A percentile compares a stretch with the other conserved stretches of the same genome.
Evolutionary conservation across 2,113 vertebrate genomes (phyloP).

Genomic region (Tonatia bakeri): DNA sequence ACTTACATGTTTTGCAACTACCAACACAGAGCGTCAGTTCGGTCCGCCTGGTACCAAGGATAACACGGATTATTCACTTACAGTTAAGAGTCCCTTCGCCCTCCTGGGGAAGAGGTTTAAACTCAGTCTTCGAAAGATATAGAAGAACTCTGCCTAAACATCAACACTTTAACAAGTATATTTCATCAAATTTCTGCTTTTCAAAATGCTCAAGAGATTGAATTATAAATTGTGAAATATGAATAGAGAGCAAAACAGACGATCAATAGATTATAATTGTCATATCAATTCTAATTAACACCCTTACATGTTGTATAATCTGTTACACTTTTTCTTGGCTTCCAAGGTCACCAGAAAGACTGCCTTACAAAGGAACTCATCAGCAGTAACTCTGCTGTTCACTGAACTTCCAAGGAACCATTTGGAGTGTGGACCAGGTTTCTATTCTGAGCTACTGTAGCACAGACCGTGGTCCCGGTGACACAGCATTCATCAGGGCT

Average conservation of each 20-base stretch:
- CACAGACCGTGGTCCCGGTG: neutral
- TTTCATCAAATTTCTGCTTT: neutral
- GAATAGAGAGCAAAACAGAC: constrained; percentile 21
- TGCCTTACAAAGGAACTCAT: neutral
- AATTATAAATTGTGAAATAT: neutral
- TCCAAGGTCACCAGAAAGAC: neutral
- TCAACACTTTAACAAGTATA: neutral
- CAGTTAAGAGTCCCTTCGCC: neutral
- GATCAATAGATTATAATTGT: neutral
- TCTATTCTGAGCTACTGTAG: neutral
- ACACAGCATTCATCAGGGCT: neutral
- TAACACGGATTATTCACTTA: neutral
- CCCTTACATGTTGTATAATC: neutral
- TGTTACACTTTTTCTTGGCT: neutral
- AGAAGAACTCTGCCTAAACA: neutral
- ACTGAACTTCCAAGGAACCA: neutral
- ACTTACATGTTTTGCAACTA: neutral
- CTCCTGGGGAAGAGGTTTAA: neutral
- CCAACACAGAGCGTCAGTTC: neutral
- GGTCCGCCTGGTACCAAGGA: neutral
- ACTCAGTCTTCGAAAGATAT: neutral
- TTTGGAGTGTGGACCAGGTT: neutral
- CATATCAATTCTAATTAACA: neutral
- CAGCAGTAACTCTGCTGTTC: neutral
- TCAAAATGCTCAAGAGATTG: neutral